phyloP scores from a whole-genome alignment of 2,797 vertebrate species.

The Bucorvus abyssinicus region DNA sequence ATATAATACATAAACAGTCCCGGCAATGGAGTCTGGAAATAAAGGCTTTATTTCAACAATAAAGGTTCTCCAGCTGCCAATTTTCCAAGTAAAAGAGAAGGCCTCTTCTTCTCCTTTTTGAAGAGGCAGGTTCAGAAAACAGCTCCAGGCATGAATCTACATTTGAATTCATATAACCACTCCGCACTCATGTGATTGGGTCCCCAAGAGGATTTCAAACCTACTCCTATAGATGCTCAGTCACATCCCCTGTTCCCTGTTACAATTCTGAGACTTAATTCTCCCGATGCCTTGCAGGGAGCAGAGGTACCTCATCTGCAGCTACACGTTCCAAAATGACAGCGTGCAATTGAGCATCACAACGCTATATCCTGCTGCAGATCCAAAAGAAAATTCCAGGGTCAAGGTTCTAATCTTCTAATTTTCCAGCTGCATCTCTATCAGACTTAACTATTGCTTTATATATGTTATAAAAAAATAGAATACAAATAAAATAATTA shows the following conservation, averaged over 20 bases:
- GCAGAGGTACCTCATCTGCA: neutral
- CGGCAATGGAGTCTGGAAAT: neutral
- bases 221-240: neutral
- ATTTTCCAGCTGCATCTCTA: neutral
- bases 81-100: neutral
- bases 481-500: neutral
- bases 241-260: neutral
- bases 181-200: neutral
- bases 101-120: neutral
- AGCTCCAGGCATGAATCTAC: neutral
- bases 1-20: neutral
- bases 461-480: neutral
- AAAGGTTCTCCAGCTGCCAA: neutral
- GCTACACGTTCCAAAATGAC: neutral
- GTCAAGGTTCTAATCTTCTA: neutral
- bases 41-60: neutral
- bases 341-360: neutral
- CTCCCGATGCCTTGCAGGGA: neutral
- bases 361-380: neutral
- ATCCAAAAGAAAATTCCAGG: neutral
- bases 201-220: neutral
- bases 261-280: neutral
- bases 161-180: neutral
- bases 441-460: no score
- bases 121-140: neutral